Evolutionary conservation across 1,140 invertebrate genomes (phyloP).

Genomic region (Trissolcus basalis): DNA sequence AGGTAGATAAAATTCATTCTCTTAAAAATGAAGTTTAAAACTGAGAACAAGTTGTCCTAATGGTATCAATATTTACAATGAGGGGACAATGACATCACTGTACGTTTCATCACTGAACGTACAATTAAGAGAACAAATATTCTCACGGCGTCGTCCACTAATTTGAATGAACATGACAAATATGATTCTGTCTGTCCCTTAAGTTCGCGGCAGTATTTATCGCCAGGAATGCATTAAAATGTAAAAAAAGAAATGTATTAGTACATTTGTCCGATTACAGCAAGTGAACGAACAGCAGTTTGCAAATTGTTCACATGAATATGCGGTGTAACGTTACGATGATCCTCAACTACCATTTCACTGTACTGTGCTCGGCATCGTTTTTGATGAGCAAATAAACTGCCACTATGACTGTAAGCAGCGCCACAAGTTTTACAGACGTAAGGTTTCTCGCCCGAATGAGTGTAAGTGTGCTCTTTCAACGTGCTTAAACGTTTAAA

Average conservation of each 20-base stretch:
- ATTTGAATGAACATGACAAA: no score
- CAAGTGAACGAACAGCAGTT: conserved; percentile 70
- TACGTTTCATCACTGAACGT: no score
- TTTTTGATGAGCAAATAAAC: conserved; percentile 76
- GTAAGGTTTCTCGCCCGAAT: conserved; percentile 78
- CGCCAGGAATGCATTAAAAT: conserved; percentile 14
- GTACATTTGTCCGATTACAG: conserved; percentile 73
- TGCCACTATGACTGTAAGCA: conserved; percentile 75
- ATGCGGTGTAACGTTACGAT: conserved; percentile 67
- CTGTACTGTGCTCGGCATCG: conserved; percentile 71
- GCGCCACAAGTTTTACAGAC: conserved; percentile 78
- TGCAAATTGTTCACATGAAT: conserved; percentile 73
- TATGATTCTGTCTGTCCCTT: background rate
- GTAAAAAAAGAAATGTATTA: no score
- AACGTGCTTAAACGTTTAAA: conserved; percentile 80
- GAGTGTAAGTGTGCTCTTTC: conserved; percentile 78
- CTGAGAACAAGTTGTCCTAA: no score
- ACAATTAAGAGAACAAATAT: no score
- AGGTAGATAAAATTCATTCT: no score
- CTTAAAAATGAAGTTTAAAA: no score
- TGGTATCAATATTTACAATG: no score
- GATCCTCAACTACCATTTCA: conserved; percentile 69
- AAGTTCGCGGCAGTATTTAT: background rate
- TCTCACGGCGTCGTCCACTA: no score
- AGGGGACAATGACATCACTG: no score